Conservation (phyloP, 2,797 vertebrate genomes). For the Lacerta agilis region DNA sequence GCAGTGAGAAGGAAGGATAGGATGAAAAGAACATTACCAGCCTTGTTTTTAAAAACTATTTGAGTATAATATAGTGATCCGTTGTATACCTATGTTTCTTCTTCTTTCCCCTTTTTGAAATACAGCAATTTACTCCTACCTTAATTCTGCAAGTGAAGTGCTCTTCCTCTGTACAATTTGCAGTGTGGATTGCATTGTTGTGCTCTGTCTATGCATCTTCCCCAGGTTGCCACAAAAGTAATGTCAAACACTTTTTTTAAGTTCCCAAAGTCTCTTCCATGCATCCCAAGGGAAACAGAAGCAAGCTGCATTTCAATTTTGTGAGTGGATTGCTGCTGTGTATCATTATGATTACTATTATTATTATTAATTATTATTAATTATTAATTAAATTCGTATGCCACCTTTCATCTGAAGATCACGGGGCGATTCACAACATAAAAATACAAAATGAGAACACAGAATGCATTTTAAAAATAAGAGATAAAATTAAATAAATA, state of each 20-base stretch:
- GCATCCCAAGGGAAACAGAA: neutral
- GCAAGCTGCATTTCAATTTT: neutral
- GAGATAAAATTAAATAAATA: too few species aligned
- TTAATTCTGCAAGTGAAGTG: neutral
- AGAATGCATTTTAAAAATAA: too few species aligned
- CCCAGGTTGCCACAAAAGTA: neutral
- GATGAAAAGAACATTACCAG: too few species aligned
- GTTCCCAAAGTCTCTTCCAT: neutral
- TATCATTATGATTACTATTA: too few species aligned
- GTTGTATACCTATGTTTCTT: neutral
- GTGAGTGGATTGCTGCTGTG: neutral
- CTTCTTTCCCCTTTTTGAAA: neutral
- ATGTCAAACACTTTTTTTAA: neutral
- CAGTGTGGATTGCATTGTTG: too few species aligned
- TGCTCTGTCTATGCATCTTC: neutral
- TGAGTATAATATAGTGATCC: conserved; percentile 38
- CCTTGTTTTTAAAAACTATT: neutral
- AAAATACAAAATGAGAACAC: too few species aligned
- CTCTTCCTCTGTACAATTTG: neutral
- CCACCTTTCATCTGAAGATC: too few species aligned
- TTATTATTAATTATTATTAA: too few species aligned
- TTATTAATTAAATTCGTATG: too few species aligned
- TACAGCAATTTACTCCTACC: neutral
- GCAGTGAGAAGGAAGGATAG: too few species aligned
- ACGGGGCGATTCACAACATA: too few species aligned